Conservation (phyloP, 2,888 invertebrate species). For the Volucella inflata region DNA sequence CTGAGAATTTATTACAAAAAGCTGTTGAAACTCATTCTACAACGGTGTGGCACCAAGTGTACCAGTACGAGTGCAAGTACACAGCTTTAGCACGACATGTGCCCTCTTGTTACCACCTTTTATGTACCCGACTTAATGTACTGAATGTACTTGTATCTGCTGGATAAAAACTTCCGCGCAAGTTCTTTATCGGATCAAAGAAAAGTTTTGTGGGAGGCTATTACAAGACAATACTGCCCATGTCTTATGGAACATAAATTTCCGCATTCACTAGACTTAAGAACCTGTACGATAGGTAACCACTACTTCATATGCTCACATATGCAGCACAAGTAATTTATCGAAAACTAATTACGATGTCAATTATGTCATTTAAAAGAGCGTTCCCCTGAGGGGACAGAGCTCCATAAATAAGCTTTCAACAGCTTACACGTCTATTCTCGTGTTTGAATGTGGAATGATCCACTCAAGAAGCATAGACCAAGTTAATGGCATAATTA, state of each 20-base stretch:
- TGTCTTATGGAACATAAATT: slow-evolving; percentile 61
- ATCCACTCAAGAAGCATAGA: slow-evolving; percentile 5
- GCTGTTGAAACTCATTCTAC: slow-evolving; percentile 69
- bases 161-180: neutral
- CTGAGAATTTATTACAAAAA: slow-evolving; percentile 70
- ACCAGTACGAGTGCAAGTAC: neutral
- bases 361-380: slow-evolving; percentile 65
- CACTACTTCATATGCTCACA: neutral
- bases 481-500: slow-evolving; percentile 55
- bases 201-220: slow-evolving; percentile 46
- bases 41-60: slow-evolving; percentile 30
- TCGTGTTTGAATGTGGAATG: slow-evolving; percentile 5
- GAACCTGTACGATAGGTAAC: slow-evolving; percentile 34
- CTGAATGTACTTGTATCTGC: neutral
- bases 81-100: slow-evolving; percentile 55
- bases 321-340: slow-evolving; percentile 45
- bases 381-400: slow-evolving; percentile 21
- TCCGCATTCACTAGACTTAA: slow-evolving; percentile 61
- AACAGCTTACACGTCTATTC: slow-evolving; percentile 18
- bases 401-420: slow-evolving; percentile 34
- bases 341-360: slow-evolving; percentile 68
- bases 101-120: slow-evolving; percentile 37
- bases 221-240: slow-evolving; percentile 14
- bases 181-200: slow-evolving; percentile 60
- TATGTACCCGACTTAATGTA: slow-evolving; percentile 28